Percentiles rank a stretch among this genome's conserved stretches.
Evolutionary conservation across 2,888 invertebrate genomes (phyloP).

Genomic region (Clunio marinus): DNA sequence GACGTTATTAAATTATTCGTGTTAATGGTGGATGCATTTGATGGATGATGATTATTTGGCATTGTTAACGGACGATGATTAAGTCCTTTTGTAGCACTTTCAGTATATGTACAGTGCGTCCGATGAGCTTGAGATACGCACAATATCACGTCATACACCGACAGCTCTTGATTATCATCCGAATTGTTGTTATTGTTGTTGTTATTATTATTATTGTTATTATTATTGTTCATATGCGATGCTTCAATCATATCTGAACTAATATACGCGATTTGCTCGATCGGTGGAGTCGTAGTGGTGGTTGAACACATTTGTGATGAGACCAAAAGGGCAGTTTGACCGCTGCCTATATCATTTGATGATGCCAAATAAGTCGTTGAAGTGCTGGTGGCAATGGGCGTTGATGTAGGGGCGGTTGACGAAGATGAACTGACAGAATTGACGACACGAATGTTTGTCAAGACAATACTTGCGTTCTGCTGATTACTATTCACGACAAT

Average conservation of each 20-base stretch:
- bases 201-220: constrained; percentile 42
- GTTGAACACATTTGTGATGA: constrained; percentile 39
- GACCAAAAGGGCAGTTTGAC: constrained; percentile 27
- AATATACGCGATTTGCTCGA: constrained; percentile 35
- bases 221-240: constrained; percentile 41
- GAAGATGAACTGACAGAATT: constrained; percentile 44
- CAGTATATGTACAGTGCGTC: constrained; percentile 81
- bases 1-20: constrained; percentile 38
- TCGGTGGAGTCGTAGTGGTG: constrained; percentile 38
- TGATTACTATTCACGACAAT: constrained; percentile 40
- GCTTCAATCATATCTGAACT: constrained; percentile 41
- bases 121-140: constrained; percentile 81
- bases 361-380: constrained; percentile 45
- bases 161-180: constrained; percentile 52
- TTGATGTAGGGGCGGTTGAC: constrained; percentile 51
- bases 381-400: constrained; percentile 49
- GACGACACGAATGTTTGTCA: constrained; percentile 50
- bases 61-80: constrained; percentile 66
- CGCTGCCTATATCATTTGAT: constrained; percentile 40
- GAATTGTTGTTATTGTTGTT: constrained; percentile 43
- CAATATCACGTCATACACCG: constrained; percentile 73
- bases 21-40: constrained; percentile 4
- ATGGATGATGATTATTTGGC: constrained; percentile 49
- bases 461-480: constrained; percentile 40
- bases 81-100: constrained; percentile 71